phyloP scores from a whole-genome alignment of 2,113 vertebrate genomes.

The Hassar affinis region DNA sequence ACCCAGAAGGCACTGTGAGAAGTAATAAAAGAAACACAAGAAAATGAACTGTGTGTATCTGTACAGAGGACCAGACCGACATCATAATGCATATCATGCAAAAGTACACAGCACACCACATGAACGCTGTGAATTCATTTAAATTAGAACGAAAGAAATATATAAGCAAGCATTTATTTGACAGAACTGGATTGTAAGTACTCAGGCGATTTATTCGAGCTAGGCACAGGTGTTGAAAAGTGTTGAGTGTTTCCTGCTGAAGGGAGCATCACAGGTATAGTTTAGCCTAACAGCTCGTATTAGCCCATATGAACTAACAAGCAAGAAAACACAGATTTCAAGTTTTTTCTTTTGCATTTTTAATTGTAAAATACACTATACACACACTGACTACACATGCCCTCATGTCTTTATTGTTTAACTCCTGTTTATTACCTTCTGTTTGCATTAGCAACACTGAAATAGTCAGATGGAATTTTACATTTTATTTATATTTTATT shows the following conservation, averaged over 20 bases:
- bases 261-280: too few relatives aligned
- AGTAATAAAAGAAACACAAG: not conserved
- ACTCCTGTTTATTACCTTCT: not conserved
- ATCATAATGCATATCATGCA: not conserved
- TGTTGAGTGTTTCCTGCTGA: too few relatives aligned
- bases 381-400: too few relatives aligned
- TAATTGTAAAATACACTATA: too few relatives aligned
- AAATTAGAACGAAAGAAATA: too few relatives aligned
- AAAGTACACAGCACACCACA: not conserved
- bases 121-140: not conserved
- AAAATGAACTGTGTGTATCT: not conserved
- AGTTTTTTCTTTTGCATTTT: too few relatives aligned
- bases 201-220: too few relatives aligned
- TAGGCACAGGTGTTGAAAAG: too few relatives aligned
- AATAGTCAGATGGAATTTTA: not conserved
- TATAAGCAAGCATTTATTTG: not conserved
- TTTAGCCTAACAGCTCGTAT: too few relatives aligned
- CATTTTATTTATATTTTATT: not conserved
- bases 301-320: too few relatives aligned
- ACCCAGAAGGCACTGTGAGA: not conserved
- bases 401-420: not conserved
- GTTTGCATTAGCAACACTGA: not conserved
- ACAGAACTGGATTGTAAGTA: not conserved
- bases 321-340: too few relatives aligned
- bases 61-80: not conserved